Conservation (phyloP, 2,888 invertebrate genomes). For the Cryptophagus acutangulus region DNA sequence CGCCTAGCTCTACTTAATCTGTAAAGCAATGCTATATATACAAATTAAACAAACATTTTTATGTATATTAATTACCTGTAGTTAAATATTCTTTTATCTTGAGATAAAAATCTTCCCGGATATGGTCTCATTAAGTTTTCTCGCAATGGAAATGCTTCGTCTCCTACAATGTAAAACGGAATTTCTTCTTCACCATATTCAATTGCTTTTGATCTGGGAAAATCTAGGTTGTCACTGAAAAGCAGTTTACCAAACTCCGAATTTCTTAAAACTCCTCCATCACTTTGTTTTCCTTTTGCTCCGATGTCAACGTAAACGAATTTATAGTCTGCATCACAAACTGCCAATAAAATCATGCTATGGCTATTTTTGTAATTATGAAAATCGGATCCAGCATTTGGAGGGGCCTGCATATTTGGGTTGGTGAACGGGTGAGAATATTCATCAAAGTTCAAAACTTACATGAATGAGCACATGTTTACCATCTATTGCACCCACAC, state of each 20-base stretch:
- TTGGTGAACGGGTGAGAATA: too few relatives aligned
- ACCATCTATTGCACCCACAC: too few relatives aligned
- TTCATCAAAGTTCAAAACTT: too few relatives aligned
- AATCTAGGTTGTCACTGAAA: neutral
- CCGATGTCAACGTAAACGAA: conserved; percentile 9
- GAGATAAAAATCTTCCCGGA: conserved; percentile 10
- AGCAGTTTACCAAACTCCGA: conserved; percentile 1
- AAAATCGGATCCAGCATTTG: conserved; percentile 9
- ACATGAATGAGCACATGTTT: too few relatives aligned
- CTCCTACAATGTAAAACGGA: conserved; percentile 6
- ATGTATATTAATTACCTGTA: conserved; percentile 11
- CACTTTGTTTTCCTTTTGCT: conserved; percentile 6
- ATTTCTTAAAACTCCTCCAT: conserved; percentile 7
- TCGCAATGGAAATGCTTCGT: conserved; percentile 22
- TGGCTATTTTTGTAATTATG: conserved; percentile 11
- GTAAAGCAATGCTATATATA: conserved; percentile 10
- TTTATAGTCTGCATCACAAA: conserved; percentile 8
- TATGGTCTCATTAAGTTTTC: conserved; percentile 17
- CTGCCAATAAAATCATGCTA: conserved; percentile 9
- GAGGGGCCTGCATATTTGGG: too few relatives aligned
- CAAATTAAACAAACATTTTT: neutral
- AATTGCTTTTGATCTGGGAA: neutral
- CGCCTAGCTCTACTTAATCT: conserved; percentile 19
- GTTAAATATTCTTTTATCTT: conserved; percentile 16
- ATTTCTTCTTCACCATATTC: neutral